Conservation (phyloP, 2,888 invertebrate genomes). For the Steinernema hermaphroditum region DNA sequence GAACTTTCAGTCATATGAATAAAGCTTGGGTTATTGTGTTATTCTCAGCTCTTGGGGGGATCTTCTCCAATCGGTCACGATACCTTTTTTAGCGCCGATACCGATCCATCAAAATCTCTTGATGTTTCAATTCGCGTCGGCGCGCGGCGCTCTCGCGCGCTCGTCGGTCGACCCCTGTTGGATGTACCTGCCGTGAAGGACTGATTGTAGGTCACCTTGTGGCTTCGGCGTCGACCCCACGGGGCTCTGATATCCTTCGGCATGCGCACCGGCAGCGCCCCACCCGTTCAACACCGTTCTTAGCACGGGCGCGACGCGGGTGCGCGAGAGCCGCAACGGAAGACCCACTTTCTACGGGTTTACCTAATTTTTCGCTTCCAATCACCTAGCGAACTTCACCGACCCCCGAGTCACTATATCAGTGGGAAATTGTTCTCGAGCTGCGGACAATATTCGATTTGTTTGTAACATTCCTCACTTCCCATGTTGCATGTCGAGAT, state of each 20-base stretch:
- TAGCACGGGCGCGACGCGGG: slow-evolving; percentile 24
- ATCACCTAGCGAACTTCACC: slow-evolving; percentile 26
- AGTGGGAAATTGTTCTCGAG: slow-evolving; percentile 29
- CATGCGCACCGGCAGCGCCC: slow-evolving; percentile 8
- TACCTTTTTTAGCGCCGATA: background rate
- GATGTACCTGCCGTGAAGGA: background rate
- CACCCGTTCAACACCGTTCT: slow-evolving; percentile 30
- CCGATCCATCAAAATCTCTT: slow-evolving; percentile 22
- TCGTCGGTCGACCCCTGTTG: background rate
- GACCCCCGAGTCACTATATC: slow-evolving; percentile 23
- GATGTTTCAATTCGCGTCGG: slow-evolving; percentile 19
- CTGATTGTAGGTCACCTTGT: slow-evolving; percentile 31
- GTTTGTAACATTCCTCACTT: slow-evolving; percentile 19
- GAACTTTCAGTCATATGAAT: no score
- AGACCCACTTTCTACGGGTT: slow-evolving; percentile 30
- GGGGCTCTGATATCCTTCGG: slow-evolving; percentile 22
- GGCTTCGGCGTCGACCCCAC: slow-evolving; percentile 22
- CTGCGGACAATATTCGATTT: slow-evolving; percentile 23
- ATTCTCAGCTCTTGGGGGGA: no score
- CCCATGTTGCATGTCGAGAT: no score
- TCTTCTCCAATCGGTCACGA: background rate
- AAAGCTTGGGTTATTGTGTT: no score
- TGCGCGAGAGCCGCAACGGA: slow-evolving; percentile 27
- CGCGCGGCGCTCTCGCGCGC: background rate
- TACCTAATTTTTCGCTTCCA: slow-evolving; percentile 29